Evolutionary conservation across 1,140 invertebrate species (phyloP).

Genomic region (Leptopilina boulardi): DNA sequence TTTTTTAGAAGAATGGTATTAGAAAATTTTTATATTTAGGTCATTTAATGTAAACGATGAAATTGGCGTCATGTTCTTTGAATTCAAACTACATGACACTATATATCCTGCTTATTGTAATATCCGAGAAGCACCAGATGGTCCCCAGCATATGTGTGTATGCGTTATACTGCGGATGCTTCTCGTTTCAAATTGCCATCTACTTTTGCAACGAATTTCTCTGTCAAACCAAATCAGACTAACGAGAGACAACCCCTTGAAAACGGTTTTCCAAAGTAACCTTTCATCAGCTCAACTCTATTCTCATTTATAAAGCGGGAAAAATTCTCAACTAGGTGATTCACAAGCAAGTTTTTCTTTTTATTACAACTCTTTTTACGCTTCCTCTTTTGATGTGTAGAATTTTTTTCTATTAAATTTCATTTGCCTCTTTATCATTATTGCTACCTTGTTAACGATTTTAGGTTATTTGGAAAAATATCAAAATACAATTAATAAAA

Average conservation of each 20-base stretch:
- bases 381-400: neutral
- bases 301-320: neutral
- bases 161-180: too few species aligned
- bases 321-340: neutral
- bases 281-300: conserved; percentile 40
- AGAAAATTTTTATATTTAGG: too few species aligned
- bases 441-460: too few species aligned
- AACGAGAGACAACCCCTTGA: conserved; percentile 50
- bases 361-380: neutral
- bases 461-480: too few species aligned
- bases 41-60: neutral
- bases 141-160: too few species aligned
- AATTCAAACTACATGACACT: too few species aligned
- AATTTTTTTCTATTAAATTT: neutral
- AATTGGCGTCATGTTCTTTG: too few species aligned
- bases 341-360: neutral
- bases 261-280: conserved; percentile 50
- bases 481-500: too few species aligned
- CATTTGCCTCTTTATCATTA: too few species aligned
- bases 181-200: neutral
- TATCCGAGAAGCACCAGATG: too few species aligned
- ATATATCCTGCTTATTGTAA: too few species aligned
- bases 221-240: conserved; percentile 58
- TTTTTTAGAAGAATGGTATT: too few species aligned
- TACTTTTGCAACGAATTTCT: conserved; percentile 49